These are phyloP conservation scores for Dipodomys ordii DNA, from an alignment of 2,113 vertebrate species.

Conservation along the genomic window DNA sequence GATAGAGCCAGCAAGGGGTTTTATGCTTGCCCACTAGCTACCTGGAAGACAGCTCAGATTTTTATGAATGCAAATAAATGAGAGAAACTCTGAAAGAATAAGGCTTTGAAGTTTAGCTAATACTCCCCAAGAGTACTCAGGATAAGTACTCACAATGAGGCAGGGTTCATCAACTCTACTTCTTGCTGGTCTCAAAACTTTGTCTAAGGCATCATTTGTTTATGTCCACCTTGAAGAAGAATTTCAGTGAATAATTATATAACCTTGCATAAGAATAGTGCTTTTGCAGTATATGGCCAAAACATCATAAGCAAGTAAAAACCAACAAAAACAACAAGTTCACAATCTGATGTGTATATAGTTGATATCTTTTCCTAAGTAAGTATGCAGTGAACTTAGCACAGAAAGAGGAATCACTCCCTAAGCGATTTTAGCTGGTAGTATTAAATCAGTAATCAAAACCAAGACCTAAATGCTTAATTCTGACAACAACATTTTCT, in stretches of 20 bases:
- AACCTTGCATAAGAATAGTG: not conserved
- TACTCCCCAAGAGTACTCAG: not conserved
- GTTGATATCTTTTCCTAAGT: constrained; percentile 14
- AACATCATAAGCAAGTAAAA: not conserved
- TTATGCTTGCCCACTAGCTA: not conserved
- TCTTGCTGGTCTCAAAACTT: not conserved
- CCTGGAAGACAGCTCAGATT: not conserved
- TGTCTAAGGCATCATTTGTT: constrained; percentile 16
- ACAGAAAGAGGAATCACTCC: not conserved
- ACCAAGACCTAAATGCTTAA: not conserved
- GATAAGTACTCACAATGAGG: not conserved
- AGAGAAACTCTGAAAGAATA: not conserved
- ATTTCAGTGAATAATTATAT: not conserved
- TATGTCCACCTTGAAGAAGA: constrained; percentile 34
- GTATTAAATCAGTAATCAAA: constrained; percentile 15
- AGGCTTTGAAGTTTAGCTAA: not conserved
- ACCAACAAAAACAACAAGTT: not conserved
- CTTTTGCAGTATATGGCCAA: not conserved
- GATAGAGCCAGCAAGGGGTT: not conserved
- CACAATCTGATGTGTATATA: not conserved
- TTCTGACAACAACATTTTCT: not conserved
- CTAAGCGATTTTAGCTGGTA: not conserved
- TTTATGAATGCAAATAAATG: constrained; percentile 21
- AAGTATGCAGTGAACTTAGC: not conserved
- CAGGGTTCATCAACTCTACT: not conserved